These are phyloP conservation scores for Eupithecia centaureata DNA, from an alignment of 2,888 invertebrate genomes.

Conservation along the genomic window DNA sequence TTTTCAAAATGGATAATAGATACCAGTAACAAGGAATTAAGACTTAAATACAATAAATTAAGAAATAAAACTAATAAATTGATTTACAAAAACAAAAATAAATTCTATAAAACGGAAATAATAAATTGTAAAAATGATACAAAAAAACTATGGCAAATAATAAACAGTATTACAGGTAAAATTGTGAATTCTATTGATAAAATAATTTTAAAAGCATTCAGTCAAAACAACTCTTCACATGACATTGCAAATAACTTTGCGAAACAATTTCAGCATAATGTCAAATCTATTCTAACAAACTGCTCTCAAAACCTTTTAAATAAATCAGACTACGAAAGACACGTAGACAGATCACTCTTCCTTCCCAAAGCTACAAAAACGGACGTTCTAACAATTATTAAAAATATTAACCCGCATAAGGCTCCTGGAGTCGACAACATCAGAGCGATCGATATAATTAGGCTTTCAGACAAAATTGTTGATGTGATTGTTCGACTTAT, in stretches of 20 bases:
- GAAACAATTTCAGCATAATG: background rate
- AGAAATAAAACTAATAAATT: too few species aligned
- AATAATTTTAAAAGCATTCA: background rate
- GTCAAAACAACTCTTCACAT: background rate
- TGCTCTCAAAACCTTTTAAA: background rate
- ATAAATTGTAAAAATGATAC: background rate
- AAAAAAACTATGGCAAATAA: background rate
- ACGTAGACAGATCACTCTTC: background rate
- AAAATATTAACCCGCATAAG: background rate
- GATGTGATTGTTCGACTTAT: slow-evolving; percentile 9
- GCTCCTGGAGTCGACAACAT: slow-evolving; percentile 18
- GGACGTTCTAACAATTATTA: background rate
- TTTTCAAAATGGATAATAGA: too few species aligned
- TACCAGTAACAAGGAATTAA: too few species aligned
- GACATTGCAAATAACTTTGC: background rate
- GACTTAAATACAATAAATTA: too few species aligned
- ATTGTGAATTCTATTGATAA: background rate
- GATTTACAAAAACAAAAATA: too few species aligned
- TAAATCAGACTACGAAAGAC: background rate
- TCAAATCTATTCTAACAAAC: background rate
- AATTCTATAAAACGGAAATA: too few species aligned
- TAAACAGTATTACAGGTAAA: background rate
- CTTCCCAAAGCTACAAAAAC: background rate
- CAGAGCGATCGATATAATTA: slow-evolving; percentile 10
- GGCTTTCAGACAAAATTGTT: slow-evolving; percentile 12